Base-by-base conservation (phyloP, 2,113 vertebrate genomes). In the Gadus macrocephalus region DNA sequence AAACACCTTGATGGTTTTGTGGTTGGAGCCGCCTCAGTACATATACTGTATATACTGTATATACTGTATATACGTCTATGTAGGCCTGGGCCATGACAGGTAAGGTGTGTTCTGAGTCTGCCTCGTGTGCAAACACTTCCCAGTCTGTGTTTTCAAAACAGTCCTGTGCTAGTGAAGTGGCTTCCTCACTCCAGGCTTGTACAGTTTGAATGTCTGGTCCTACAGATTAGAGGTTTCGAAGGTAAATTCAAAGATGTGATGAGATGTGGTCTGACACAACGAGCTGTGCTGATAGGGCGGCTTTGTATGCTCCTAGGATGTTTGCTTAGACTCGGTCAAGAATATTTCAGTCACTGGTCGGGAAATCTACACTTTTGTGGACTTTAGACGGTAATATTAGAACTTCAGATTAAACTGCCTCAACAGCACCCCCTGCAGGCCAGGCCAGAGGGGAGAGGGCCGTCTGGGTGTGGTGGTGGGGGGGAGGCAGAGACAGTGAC, bases 381-480 rank as follows among this genome's bases (percentile, higher is more conserved):
- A 35, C 31, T 35, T 35, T 35, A 5, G 31, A 35, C 4, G 31
- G 31, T 35, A 35, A 3, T 35, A 35, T 35, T 35, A 35, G 31
- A 35, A 35, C 4, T 35, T 35, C 31, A 35, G 31, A 4, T 35
- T 35, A 35, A 35, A 7, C 4, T 35, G 31, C 58, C 14, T 56
- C 53, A 56, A 56, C 53, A 56, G 53, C 53, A 12, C 8, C 53
- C 6, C 53, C 53, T 56, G 53, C 8, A 56, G 53, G 53, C 17
- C 53, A 56, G 53, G 62, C 42, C 27, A 72, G 56, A 27, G 19
- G 68, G 38, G 28, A 77, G 79, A 71, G 64, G 42, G 25, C 67
- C 14, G 14, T 17, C 62, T 61, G 72, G 79, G 77, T 6, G 62
- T 74, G 82, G 74, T 58, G 68, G 67, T 14, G 53, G 53, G 6